These are phyloP conservation scores for Euclidia mi DNA, from an alignment of 2,888 invertebrate genomes.

Conservation along the genomic window DNA sequence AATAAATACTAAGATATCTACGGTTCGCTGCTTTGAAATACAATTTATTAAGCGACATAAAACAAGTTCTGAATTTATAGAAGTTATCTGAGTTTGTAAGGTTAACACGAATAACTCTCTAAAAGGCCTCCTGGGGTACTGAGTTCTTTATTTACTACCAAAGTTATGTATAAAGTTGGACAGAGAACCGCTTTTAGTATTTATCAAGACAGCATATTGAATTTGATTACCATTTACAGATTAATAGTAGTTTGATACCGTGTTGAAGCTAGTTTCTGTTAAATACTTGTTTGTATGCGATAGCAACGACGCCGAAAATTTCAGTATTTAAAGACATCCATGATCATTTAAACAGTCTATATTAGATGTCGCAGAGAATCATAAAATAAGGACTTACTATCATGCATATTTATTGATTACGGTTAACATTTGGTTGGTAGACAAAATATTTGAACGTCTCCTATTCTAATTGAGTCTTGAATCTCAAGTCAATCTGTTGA, in stretches of 20 bases:
- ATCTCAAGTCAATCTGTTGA: too few species aligned
- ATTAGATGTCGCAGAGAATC: too few species aligned
- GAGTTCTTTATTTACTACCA: conserved; percentile 55
- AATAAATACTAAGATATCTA: conserved; percentile 52
- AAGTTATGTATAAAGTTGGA: conserved; percentile 31
- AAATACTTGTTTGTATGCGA: conserved; percentile 30
- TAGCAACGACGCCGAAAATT: too few species aligned
- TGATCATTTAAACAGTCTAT: too few species aligned
- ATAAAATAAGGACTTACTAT: too few species aligned
- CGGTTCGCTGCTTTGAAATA: conserved; percentile 46
- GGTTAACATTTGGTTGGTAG: too few species aligned
- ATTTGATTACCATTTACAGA: conserved; percentile 16
- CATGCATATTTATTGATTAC: too few species aligned
- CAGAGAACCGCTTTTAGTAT: conserved; percentile 10
- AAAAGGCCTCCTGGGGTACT: conserved; percentile 52
- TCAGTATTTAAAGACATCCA: too few species aligned
- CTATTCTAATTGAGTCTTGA: too few species aligned
- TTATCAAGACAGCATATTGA: conserved; percentile 17
- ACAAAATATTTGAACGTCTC: too few species aligned
- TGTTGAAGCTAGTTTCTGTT: conserved; percentile 15
- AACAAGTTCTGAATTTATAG: conserved; percentile 47
- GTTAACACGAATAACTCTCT: conserved; percentile 59
- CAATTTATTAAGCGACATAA: conserved; percentile 55
- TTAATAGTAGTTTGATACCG: conserved; percentile 11
- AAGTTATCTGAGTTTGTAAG: conserved; percentile 58